Evolutionary conservation across 2,888 invertebrate genomes (phyloP).

Genomic region (Hemicrepidius hirtus): DNA sequence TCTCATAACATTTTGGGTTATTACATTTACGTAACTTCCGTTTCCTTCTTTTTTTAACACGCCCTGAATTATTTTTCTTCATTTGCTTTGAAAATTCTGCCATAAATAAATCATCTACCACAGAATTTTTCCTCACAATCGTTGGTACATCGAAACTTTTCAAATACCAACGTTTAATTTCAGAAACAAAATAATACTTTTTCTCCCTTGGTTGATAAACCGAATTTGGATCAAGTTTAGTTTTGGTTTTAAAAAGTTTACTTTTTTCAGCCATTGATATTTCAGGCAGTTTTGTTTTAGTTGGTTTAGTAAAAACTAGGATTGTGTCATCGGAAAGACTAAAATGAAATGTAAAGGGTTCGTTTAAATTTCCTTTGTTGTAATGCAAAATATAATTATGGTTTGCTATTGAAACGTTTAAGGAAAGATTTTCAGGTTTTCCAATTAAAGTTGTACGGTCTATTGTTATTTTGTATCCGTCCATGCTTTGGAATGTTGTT

Average conservation of each 20-base stretch:
- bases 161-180: background rate
- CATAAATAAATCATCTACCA: conserved; percentile 9
- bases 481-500: conserved; percentile 31
- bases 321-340: conserved; percentile 34
- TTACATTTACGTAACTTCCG: background rate
- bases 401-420: conserved; percentile 4
- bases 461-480: conserved; percentile 31
- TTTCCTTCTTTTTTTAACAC: background rate
- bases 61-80: background rate
- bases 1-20: too few relatives aligned
- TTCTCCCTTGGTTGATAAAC: conserved; percentile 5
- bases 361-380: background rate
- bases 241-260: conserved; percentile 3
- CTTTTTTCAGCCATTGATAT: conserved; percentile 23
- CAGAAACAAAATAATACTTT: background rate
- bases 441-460: conserved; percentile 29
- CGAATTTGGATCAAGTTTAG: background rate
- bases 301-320: conserved; percentile 40
- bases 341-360: conserved; percentile 43
- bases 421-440: conserved; percentile 6
- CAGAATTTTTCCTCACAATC: background rate
- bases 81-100: background rate
- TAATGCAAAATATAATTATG: conserved; percentile 19
- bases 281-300: background rate
- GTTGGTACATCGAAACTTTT: conserved; percentile 15